Base-by-base conservation (phyloP, 2,888 invertebrate species). In the Drosophila tripunctata region DNA sequence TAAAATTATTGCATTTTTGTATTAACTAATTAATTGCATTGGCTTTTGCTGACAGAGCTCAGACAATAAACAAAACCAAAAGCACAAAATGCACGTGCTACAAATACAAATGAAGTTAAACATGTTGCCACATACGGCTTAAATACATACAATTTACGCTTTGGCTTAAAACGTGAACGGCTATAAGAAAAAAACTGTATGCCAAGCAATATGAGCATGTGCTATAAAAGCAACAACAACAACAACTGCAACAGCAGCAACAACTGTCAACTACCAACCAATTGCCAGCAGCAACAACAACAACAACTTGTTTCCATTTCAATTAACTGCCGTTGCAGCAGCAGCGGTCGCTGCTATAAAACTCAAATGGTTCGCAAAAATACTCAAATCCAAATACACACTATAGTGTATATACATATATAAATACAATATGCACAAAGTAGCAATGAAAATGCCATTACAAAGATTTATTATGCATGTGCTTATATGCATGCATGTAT, bases 281-380 rank as follows among this genome's bases (percentile, higher is more conserved):
- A 48, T 63, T 55, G 63, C 3, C 35, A 48, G 57, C 36, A 43
- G 45, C 60, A 45, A 35, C 41, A 47, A 33, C 47, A 48, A 31
- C 48, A 52, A 44, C 56, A 66, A 54, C 75, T 75, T 66, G 70
- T 55, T 85, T 75, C 70, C 51, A 66, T 75, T 84, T 82, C 76
- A 78, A 79, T 85, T 82, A 82, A 52, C 69, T 64, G 63, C 64
- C 31, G 47, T 44, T 48, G n/a, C n/a, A n/a, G n/a, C n/a, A n/a
- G n/a, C n/a, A 10, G 58, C 35, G 10, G 38, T 38, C 10, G 7
- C 17, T 41, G 15, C 52, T 47, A 70, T 75, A 70, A 40, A 75
- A 73, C 57, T 61, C 48, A 57, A 69, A 69, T 67, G 54, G 40
- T 17, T 52, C 27, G 43, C 47, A 57, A 52, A 51, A 36, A 41